These are phyloP conservation scores for Thinocorus orbignyianus DNA, from an alignment of 2,113 vertebrate genomes.

Conservation along the genomic window DNA sequence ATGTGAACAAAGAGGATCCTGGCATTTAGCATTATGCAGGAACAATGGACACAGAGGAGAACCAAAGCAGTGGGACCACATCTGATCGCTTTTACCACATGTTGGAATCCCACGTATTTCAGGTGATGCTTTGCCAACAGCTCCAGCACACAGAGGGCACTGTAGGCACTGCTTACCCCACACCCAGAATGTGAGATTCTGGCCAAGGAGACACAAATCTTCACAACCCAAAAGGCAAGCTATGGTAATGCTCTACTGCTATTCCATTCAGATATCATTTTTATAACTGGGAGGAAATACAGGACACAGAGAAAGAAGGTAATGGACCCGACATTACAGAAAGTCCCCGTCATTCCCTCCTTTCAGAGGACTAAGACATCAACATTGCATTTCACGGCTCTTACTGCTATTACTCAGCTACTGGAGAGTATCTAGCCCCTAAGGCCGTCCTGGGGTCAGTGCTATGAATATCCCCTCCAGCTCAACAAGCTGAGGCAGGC, in stretches of 20 bases:
- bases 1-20: not conserved
- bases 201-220: not conserved
- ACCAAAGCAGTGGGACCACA: not conserved
- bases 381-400: not conserved
- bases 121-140: not conserved
- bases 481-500: slow-evolving; percentile 19
- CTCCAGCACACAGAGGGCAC: not conserved
- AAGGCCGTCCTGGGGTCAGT: not conserved
- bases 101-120: not conserved
- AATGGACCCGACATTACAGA: not conserved
- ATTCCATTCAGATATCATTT: not conserved
- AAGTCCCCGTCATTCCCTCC: not conserved
- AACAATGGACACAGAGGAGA: not conserved
- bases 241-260: not conserved
- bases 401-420: not conserved
- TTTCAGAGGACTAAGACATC: not conserved
- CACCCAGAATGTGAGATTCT: not conserved
- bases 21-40: not conserved
- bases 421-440: not conserved
- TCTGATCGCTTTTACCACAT: not conserved
- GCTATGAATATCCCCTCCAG: not conserved
- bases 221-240: not conserved
- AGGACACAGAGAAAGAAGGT: not conserved
- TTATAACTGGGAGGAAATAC: not conserved
- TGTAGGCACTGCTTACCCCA: not conserved